Evolutionary conservation across 1,140 invertebrate species (phyloP).

Genomic region (Brachionus manjavacas): DNA sequence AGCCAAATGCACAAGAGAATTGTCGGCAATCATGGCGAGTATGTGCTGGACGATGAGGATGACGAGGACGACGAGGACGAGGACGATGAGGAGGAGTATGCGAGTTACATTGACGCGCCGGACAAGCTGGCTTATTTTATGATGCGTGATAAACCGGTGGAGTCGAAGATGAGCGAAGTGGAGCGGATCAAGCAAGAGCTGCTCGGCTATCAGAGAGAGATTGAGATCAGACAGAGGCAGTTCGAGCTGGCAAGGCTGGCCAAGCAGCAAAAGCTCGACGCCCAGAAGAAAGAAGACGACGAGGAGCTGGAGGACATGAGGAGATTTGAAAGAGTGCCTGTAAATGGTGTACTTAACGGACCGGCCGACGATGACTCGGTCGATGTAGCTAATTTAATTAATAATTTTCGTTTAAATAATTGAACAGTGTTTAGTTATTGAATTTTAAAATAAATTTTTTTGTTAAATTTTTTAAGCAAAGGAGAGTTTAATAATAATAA

Average conservation of each 20-base stretch:
- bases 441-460: constrained; percentile 13
- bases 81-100: background rate
- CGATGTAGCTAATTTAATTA: constrained; percentile 32
- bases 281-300: background rate
- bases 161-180: constrained; percentile 13
- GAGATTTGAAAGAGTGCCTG: constrained; percentile 23
- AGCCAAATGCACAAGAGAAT: background rate
- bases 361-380: background rate
- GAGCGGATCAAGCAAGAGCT: constrained; percentile 37
- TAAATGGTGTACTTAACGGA: background rate
- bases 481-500: background rate
- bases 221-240: constrained; percentile 26
- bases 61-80: background rate
- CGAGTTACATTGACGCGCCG: background rate
- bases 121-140: constrained; percentile 31
- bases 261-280: constrained; percentile 1
- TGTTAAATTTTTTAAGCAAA: background rate
- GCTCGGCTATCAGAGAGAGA: constrained; percentile 15
- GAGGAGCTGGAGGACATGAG: constrained; percentile 10
- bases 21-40: background rate
- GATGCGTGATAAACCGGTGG: background rate
- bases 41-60: background rate
- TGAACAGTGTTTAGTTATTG: constrained; percentile 13
- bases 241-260: background rate
- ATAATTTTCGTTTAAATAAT: constrained; percentile 29